A percentile compares a stretch with the other conserved stretches of the same genome.
Evolutionary conservation across 2,888 invertebrate genomes (phyloP).

Genomic region (Lacanobia wlatinum): DNA sequence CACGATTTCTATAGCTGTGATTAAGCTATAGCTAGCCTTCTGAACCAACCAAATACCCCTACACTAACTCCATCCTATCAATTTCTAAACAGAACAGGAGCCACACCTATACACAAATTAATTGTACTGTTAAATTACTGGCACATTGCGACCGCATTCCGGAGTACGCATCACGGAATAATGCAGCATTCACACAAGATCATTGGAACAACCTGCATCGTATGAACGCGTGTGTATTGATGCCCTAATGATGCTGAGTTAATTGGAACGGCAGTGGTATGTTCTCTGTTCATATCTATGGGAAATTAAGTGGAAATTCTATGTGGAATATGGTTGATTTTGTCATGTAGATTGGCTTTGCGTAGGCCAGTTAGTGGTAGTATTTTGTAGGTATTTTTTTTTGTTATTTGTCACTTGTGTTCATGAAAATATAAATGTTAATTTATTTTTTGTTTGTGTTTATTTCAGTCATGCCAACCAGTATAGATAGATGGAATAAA

Average conservation of each 20-base stretch:
- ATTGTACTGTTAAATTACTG: conserved; percentile 54
- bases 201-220: conserved; percentile 34
- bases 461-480: background rate
- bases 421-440: background rate
- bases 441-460: background rate
- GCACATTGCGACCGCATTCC: conserved; percentile 55
- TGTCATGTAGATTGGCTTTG: background rate
- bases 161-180: conserved; percentile 47
- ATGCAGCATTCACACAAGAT: conserved; percentile 46
- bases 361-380: background rate
- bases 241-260: conserved; percentile 37
- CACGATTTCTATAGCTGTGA: background rate
- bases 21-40: background rate
- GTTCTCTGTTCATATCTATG: conserved; percentile 10
- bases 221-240: conserved; percentile 35
- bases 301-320: conserved; percentile 11
- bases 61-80: background rate
- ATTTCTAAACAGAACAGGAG: conserved; percentile 2
- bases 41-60: background rate
- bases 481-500: no score
- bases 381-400: background rate
- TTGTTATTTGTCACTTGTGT: background rate
- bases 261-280: conserved; percentile 39
- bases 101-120: conserved; percentile 35
- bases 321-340: background rate